Base-by-base conservation (phyloP, 2,888 invertebrate species). In the Cheiracanthium punctorium region DNA sequence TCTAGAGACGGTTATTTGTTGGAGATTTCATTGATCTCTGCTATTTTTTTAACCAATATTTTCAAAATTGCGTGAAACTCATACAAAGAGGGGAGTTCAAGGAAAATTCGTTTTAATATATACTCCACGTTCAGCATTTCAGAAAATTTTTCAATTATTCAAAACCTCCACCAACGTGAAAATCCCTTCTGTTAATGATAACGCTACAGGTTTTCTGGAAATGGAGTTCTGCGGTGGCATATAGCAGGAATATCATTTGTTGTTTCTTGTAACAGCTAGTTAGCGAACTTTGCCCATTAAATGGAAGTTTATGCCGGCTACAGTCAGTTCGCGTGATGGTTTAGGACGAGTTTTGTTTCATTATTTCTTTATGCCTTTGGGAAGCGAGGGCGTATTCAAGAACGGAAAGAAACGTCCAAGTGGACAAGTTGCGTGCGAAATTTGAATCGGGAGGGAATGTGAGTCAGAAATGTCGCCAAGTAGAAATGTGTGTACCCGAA, bases 201-300 rank as follows among this genome's bases (percentile, higher is more conserved):
- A 32, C 17, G 32, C 77, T 24, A 77, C 77, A 77, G 79, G 79
- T 71, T 71, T 28, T 29, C 32, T 10, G 14, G 32, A 32, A 67
- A 32, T 4, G 12, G 14, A 17, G 7, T 30, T 67, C 5, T 10
- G 24, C 24, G 58, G 58, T 17, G 20, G 33, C 24, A 7, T 14
- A 30, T 32, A 32, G 24, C 24, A 8, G 24, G 33, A 32, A 70
- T 70, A 52, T 69, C 70, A 41, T 71, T 52, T 64, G 77, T 48
- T 28, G 72, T 80, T 80, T 43, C 72, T 72, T 72, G 30, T 72
- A 65, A 24, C 80, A 72, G 80, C 80, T 80, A 64, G 80, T 80
- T 80, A 80, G 80, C n/a, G 72, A 72, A 72, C 33, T 43, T 30
- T 72, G 20, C 32, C 72, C 71, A 80, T 80, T 80, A 72, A 48